A percentile compares a stretch with the other conserved stretches of the same genome.
Conservation (phyloP, 2,113 vertebrate genomes). For the Bungarus multicinctus region DNA sequence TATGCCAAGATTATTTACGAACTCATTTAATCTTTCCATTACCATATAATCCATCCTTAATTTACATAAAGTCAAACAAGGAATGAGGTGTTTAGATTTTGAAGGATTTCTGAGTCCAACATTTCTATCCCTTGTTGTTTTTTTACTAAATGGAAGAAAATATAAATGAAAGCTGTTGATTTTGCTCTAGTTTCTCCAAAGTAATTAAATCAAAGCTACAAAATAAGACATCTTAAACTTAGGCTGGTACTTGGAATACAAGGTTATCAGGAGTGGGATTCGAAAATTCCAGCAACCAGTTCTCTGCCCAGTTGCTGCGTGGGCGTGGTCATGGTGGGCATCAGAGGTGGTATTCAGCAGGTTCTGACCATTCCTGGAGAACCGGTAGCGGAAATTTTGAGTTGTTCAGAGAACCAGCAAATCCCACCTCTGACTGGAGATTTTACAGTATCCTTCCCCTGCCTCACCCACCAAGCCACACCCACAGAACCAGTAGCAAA, state of each 20-base stretch:
- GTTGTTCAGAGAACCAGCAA: too few species aligned
- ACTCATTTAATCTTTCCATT: not conserved
- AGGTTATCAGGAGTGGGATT: not conserved
- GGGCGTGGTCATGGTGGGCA: too few species aligned
- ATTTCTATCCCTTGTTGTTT: not conserved
- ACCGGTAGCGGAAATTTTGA: too few species aligned
- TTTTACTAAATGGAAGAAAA: not conserved
- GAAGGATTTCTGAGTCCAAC: not conserved
- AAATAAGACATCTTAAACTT: not conserved
- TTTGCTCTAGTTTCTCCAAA: not conserved
- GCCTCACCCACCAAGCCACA: too few species aligned
- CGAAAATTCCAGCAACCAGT: too few species aligned
- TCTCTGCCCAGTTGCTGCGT: too few species aligned
- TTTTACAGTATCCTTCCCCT: too few species aligned
- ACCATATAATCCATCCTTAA: not conserved
- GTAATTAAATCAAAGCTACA: not conserved
- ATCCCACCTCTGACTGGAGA: too few species aligned
- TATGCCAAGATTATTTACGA: not conserved
- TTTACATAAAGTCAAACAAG: not conserved
- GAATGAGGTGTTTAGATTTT: not conserved
- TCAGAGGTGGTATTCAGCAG: too few species aligned
- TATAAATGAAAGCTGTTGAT: not conserved
- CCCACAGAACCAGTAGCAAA: too few species aligned
- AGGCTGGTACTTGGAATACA: not conserved
- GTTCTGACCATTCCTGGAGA: too few species aligned